phyloP scores from a whole-genome alignment of 2,113 vertebrate species.

The Hippoglossus stenolepis region DNA sequence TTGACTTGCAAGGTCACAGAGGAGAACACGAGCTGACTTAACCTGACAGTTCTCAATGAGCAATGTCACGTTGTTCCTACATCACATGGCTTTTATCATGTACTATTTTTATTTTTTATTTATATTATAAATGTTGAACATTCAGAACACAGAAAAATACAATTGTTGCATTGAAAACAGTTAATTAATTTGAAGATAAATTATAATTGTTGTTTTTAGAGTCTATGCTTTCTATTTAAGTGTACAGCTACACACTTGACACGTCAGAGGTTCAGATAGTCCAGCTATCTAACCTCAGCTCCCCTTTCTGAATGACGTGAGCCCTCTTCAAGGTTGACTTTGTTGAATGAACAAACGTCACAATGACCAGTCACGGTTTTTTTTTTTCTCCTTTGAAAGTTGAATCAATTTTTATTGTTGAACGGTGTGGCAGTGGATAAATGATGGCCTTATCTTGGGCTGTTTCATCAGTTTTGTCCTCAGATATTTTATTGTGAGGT shows the following conservation, averaged over 20 bases:
- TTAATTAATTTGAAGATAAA: not conserved
- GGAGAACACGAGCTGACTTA: not conserved
- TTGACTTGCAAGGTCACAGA: too few species aligned
- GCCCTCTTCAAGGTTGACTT: constrained; percentile 16
- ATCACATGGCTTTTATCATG: constrained; percentile 23
- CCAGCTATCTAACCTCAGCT: not conserved
- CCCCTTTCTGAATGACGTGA: not conserved
- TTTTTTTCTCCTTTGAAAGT: constrained; percentile 26
- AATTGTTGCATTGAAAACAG: not conserved
- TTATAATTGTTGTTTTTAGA: too few species aligned
- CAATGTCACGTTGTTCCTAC: not conserved
- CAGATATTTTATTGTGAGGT: constrained; percentile 20
- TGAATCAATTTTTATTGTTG: constrained; percentile 23
- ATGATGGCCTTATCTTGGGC: constrained; percentile 26
- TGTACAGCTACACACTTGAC: not conserved
- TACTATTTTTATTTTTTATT: not conserved
- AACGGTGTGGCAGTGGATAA: constrained; percentile 31
- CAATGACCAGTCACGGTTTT: not conserved
- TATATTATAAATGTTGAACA: constrained; percentile 1
- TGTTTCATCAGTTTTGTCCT: constrained; percentile 38
- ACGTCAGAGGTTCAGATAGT: not conserved
- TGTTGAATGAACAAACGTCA: constrained; percentile 23
- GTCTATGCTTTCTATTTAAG: not conserved
- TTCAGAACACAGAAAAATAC: not conserved
- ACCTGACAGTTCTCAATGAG: not conserved